Evolutionary conservation across 1,140 invertebrate genomes (phyloP), one percentile per base, ranked within the genome.

Genomic region (Apis cerana): DNA sequence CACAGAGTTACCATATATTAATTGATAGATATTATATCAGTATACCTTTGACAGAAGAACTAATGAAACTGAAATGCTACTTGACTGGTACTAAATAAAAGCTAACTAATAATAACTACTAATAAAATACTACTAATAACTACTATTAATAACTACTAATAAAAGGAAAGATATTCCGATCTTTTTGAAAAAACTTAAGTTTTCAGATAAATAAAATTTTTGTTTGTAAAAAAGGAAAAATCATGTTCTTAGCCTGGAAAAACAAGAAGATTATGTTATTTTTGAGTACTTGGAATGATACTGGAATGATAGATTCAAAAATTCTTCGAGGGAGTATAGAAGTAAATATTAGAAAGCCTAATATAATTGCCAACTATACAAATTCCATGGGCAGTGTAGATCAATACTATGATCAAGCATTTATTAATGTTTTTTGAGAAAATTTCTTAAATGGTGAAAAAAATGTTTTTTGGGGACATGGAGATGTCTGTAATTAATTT

Each of bases 31-130:
- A 84, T 50, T 89, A 85, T 80, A 87, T 82, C 15, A 89, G 85
- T 62, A 72, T 80, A 58, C 50, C 58, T 33, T 78, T 89, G 62
- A 75, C 81, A 27, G 59, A 83, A 69, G 83, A 90, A 80, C 68
- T 87, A 83, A 74, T 80, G 19, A 87, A 90, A 83, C 27, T 87
- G 69, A 85, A 85, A 58, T 87, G 82, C 59, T 59, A 85, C 62
- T 65, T 87, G 7, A 87, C 82, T n/a, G 85, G 76, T 23, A 85
- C 78, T 5, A 83, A 33, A 33, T 90, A 67, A 54, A 82, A 68
- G 79, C 70, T 13, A 88, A 88, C n/a, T n/a, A n/a, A n/a, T n/a
- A n/a, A n/a, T n/a, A n/a, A n/a, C n/a, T n/a, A n/a, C n/a, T n/a
- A n/a, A n/a, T n/a, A n/a, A n/a, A n/a, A n/a, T n/a, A n/a, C n/a